A percentile compares a stretch with the other conserved stretches of the same genome.
phyloP scores from a whole-genome alignment of 2,113 vertebrate genomes.

The Callochromis pleurospilus region DNA sequence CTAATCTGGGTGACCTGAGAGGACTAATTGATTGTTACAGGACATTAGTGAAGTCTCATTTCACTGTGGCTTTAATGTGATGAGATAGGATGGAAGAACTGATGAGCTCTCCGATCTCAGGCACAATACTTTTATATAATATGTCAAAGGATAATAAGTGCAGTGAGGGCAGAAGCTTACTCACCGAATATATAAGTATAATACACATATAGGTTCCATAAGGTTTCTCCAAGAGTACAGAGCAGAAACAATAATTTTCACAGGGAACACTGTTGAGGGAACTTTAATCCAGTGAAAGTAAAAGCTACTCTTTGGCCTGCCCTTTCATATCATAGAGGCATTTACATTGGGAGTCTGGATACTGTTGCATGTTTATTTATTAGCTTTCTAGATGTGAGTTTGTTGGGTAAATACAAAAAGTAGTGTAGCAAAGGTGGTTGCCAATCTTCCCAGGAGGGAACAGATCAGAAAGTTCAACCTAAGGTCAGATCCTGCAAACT shows the following conservation, averaged over 20 bases:
- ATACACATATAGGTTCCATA: background rate
- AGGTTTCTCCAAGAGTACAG: background rate
- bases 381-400: background rate
- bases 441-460: background rate
- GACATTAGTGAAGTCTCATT: slow-evolving; percentile 38
- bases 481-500: background rate
- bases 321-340: background rate
- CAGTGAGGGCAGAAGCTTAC: background rate
- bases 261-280: background rate
- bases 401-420: background rate
- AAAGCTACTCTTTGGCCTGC: background rate
- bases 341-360: background rate
- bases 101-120: background rate
- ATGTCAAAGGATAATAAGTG: background rate
- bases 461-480: background rate
- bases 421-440: background rate
- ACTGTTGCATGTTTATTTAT: background rate
- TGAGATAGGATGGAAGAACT: background rate
- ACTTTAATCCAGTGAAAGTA: background rate
- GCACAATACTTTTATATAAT: background rate
- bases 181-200: background rate
- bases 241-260: background rate
- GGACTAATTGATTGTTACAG: slow-evolving; percentile 36
- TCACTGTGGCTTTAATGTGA: slow-evolving; percentile 20
- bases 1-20: background rate